Conservation (phyloP, 35 echinoderm and acorn worm species). For the Lytechinus variegatus region DNA sequence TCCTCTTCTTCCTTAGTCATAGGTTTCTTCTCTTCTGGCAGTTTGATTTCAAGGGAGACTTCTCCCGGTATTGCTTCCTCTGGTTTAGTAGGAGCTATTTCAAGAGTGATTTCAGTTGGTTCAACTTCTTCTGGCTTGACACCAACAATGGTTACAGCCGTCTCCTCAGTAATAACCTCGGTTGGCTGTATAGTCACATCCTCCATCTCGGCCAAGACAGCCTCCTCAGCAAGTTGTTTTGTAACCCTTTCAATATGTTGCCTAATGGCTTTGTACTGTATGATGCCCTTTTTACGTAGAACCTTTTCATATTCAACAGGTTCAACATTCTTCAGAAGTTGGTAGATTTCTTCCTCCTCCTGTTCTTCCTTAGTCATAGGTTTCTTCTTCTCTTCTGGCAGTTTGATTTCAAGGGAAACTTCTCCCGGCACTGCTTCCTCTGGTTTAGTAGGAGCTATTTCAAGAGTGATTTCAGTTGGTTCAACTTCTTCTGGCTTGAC, state of each 20-base stretch:
- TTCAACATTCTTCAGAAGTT: constrained; percentile 72
- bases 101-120: too few relatives aligned
- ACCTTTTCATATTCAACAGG: constrained; percentile 69
- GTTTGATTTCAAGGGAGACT: not conserved
- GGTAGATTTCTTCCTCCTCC: constrained; percentile 68
- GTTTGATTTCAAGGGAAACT: constrained; percentile 16
- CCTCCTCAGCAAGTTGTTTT: constrained; percentile 54
- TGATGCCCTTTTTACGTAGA: constrained; percentile 59
- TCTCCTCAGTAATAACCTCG: too few relatives aligned
- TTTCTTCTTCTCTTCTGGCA: constrained; percentile 19
- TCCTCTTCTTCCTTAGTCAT: constrained; percentile 63
- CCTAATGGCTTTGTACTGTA: constrained; percentile 62
- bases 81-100: too few relatives aligned
- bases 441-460: too few relatives aligned
- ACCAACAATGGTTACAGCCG: too few relatives aligned
- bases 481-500: not conserved
- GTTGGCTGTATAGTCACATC: too few relatives aligned
- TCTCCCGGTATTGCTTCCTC: not conserved
- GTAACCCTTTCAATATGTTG: constrained; percentile 64
- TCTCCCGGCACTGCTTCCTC: not conserved
- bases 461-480: too few relatives aligned
- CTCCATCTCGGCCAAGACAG: not conserved
- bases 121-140: too few relatives aligned
- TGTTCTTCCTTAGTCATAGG: constrained; percentile 55
- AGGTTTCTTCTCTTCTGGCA: not conserved